Conservation (phyloP, 2,888 invertebrate species). For the Eudasyphora cyanicolor region DNA sequence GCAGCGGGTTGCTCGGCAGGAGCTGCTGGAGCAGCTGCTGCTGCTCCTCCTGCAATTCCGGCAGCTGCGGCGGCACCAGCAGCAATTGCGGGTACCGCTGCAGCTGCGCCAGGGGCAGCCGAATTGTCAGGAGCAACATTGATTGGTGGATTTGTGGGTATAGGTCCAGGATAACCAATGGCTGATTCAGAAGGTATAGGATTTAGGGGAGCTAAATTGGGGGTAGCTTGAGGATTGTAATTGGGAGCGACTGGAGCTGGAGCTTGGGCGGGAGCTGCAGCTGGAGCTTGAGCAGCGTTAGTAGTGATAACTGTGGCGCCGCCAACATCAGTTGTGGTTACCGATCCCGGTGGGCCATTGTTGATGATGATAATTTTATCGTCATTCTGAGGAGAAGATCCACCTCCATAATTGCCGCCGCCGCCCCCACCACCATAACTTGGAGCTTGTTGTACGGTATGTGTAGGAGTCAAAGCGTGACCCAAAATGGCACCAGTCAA, state of each 20-base stretch:
- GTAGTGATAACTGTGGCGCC: conserved; percentile 72
- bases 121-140: neutral
- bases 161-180: conserved; percentile 23
- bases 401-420: conserved; percentile 64
- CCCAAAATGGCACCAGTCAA: conserved; percentile 77
- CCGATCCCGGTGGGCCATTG: conserved; percentile 78
- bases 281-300: conserved; percentile 54
- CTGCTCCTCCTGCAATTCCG: neutral
- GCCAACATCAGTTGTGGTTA: conserved; percentile 72
- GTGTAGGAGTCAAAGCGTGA: conserved; percentile 76
- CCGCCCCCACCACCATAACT: conserved; percentile 70
- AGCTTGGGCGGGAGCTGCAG: conserved; percentile 13
- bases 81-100: conserved; percentile 42
- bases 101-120: conserved; percentile 29
- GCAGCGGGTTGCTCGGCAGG: conserved; percentile 54
- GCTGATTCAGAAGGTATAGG: neutral
- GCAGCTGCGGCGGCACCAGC: conserved; percentile 33
- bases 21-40: conserved; percentile 35
- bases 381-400: conserved; percentile 67
- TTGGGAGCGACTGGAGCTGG: conserved; percentile 7
- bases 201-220: conserved; percentile 60
- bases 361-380: conserved; percentile 79
- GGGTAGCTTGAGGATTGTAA: conserved; percentile 3
- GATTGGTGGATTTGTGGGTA: conserved; percentile 29
- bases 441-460: conserved; percentile 70